Evolutionary conservation across 2,797 vertebrate species (phyloP), one percentile per base, ranked within the genome.

Genomic region (Amphiprion clarkii): DNA sequence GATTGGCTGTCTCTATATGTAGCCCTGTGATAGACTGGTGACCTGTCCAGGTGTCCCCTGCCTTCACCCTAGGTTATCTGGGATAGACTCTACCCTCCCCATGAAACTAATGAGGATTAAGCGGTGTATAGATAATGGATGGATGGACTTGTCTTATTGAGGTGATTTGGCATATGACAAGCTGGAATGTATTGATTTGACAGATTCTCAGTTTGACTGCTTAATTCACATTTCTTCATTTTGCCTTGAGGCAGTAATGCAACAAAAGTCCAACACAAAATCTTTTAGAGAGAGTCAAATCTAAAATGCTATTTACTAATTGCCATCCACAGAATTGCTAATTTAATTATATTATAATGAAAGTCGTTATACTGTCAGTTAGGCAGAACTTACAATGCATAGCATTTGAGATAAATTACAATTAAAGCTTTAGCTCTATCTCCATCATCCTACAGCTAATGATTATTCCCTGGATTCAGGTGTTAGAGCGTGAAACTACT

Each of bases 311-410:
- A 75, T 84, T 87, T 79, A 74, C 53, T 67, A 76, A 81, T 67
- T 77, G 58, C 12, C 27, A 53, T 74, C 67, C 27, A 67, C 27
- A 55, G 51, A 66, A 69, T 49, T 57, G 46, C 72, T 54, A 46
- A 7, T 74, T 80, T 77, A 81, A 87, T 84, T 66, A 33, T 74
- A 74, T 71, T 78, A 29, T 72, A 52, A 81, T 85, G 33, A 73
- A 62, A 77, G 78, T 67, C 61, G 82, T 76, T 67, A 60, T 60
- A 44, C 67, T 77, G 54, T 67, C 74, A 75, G 54, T 31, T 31
- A 55, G 21, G 31, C 40, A 33, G 65, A 54, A 66, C 72, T 69
- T 71, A 64, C 51, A 71, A 56, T 71, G 64, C 19, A 75, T 58
- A 75, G 36, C 23, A 13, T 53, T 62, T 51, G 33, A 78, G 49